phyloP scores from a whole-genome alignment of 2,888 invertebrate species.

The Scaptomyza tumidula region DNA sequence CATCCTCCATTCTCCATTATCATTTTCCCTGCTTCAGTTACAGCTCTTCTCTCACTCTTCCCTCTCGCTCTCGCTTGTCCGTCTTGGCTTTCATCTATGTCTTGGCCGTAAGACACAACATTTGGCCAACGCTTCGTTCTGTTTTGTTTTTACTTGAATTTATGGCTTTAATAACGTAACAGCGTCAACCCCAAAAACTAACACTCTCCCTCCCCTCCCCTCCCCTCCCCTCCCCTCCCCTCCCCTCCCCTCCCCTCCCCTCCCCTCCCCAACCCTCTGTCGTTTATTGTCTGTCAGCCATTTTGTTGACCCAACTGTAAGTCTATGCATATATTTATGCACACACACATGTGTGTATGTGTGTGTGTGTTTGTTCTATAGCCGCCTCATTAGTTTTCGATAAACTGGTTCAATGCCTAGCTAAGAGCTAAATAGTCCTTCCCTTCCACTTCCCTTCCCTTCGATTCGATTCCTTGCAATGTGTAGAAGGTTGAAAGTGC shows the following conservation, averaged over 20 bases:
- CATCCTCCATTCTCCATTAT: background rate
- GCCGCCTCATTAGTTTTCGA: constrained; percentile 75
- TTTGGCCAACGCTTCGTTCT: constrained; percentile 67
- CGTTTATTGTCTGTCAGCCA: constrained; percentile 60
- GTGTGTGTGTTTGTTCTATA: constrained; percentile 54
- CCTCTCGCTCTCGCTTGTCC: constrained; percentile 2
- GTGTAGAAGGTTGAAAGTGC: background rate
- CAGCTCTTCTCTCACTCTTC: background rate
- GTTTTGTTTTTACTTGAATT: constrained; percentile 73
- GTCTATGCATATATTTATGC: constrained; percentile 21
- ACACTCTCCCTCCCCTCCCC: background rate
- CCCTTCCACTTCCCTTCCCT: background rate
- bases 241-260: background rate
- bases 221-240: background rate
- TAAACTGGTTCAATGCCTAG: constrained; percentile 66
- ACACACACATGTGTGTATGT: constrained; percentile 8
- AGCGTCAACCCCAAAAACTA: constrained; percentile 30
- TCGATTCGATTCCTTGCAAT: background rate
- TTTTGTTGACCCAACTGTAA: constrained; percentile 58
- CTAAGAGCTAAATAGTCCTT: constrained; percentile 35
- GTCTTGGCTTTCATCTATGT: constrained; percentile 24
- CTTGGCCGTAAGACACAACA: constrained; percentile 45
- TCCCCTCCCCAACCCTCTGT: no score
- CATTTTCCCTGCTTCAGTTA: background rate
- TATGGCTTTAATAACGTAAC: constrained; percentile 70